Base-by-base conservation (phyloP, 2,797 vertebrate genomes). In the Platyrinchus mystaceus region DNA sequence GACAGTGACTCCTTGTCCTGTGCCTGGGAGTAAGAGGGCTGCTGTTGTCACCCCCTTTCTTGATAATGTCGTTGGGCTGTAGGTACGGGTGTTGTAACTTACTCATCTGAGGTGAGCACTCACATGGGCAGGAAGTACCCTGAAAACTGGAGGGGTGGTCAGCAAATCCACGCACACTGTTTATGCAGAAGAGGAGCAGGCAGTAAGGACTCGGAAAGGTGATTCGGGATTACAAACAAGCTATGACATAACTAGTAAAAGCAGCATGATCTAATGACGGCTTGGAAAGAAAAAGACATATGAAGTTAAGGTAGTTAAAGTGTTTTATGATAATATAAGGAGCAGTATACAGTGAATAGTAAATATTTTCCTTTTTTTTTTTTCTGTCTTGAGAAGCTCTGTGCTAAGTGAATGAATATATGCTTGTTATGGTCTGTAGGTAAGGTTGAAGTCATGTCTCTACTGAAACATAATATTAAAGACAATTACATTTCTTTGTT, bases 81-180 rank as follows among this genome's bases (percentile, higher is more conserved):
- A 30, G 9, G 23, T 39, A 1, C 4, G 17, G 14, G 1, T 53
- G 2, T 9, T 47, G 4, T 39, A 50, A n/a, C 8, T 49, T 16
- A 16, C 3, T 52, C 7, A 3, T 12, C 16, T 49, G 30, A 32
- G 44, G 32, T 3, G 27, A 37, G 37, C 8, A 1, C 9, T 14
- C 5, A 0, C 5, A 4, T 6, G 28, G 50, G 24, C 7, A 32
- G 32, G 43, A 53, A 62, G 4, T 62, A 2, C 28, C 8, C 0
- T 21, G 32, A 28, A 30, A 76, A 14, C 14, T 12, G 27, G 15
- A 62, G 22, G 4, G 2, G 6, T 68, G 53, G n/a, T 41, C 24
- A 13, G 41, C 4, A 5, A 41, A 10, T 2, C 15, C 20, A 2
- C 28, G 0, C 10, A 7, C 27, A 0, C 8, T 17, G 1, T 21